These are phyloP conservation scores for Chrysoperla carnea DNA, from an alignment of 1,140 invertebrate genomes.

Conservation along the genomic window DNA sequence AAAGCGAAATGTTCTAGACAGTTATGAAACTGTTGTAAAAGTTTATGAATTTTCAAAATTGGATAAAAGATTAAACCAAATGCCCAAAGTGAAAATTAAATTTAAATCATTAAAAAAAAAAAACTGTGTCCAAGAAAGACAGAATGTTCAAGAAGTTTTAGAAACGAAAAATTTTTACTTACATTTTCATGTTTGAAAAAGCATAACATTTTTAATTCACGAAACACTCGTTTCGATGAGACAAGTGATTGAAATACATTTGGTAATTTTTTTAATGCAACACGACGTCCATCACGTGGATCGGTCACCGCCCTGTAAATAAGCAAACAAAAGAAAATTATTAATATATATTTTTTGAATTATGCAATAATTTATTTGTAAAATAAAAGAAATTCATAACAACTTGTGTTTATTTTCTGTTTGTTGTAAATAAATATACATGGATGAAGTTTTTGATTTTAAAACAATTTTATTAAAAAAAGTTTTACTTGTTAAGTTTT, in stretches of 20 bases:
- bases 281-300: slow-evolving; percentile 92
- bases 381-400: background rate
- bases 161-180: slow-evolving; percentile 36
- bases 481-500: no score
- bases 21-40: no score
- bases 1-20: no score
- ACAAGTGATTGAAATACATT: slow-evolving; percentile 99
- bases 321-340: slow-evolving; percentile 8
- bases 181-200: slow-evolving; percentile 99
- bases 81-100: no score
- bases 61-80: no score
- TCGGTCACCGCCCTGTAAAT: slow-evolving; percentile 92
- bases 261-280: slow-evolving; percentile 98
- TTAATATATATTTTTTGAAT: slow-evolving; percentile 2
- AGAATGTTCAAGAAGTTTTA: no score
- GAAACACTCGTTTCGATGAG: slow-evolving; percentile 93
- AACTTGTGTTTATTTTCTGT: background rate
- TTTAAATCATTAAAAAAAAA: no score
- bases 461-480: no score
- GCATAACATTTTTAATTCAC: slow-evolving; percentile 97
- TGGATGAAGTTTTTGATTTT: no score
- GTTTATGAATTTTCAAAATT: no score
- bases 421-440: no score
- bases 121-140: no score
- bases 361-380: slow-evolving; percentile 3